Percentiles rank a stretch among this genome's conserved stretches.
These are phyloP conservation scores for Strigamia crassipes DNA, from an alignment of 2,888 invertebrate species.

Conservation along the genomic window DNA sequence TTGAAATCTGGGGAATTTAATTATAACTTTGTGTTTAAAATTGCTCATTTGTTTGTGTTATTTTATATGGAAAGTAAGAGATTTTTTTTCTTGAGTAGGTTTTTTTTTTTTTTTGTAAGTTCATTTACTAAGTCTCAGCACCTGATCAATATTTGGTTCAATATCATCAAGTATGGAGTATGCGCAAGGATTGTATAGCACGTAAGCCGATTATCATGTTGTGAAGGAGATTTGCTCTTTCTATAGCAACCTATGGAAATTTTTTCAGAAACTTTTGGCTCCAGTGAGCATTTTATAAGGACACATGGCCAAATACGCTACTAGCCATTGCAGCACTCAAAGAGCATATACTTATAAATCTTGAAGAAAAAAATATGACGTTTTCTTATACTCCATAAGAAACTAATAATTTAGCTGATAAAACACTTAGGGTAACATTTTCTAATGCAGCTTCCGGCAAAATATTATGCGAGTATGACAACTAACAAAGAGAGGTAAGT, in stretches of 20 bases:
- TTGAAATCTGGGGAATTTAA: too few relatives aligned
- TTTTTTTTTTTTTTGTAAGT: not conserved
- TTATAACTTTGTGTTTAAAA: too few relatives aligned
- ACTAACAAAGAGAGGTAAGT: too few relatives aligned
- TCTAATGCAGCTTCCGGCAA: too few relatives aligned
- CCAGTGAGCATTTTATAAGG: conserved; percentile 1
- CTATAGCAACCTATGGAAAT: conserved; percentile 40
- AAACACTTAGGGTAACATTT: too few relatives aligned
- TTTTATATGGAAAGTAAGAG: not conserved
- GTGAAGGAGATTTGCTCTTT: conserved; percentile 32
- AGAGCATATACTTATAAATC: not conserved
- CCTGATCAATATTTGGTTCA: conserved; percentile 27
- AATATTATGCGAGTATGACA: too few relatives aligned
- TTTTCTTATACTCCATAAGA: too few relatives aligned
- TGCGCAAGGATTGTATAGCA: conserved; percentile 13
- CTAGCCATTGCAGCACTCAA: not conserved
- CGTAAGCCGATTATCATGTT: conserved; percentile 17
- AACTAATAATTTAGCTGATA: too few relatives aligned
- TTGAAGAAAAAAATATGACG: not conserved
- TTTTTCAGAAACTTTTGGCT: conserved; percentile 30
- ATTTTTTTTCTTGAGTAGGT: not conserved
- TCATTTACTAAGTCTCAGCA: not conserved
- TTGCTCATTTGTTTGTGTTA: not conserved
- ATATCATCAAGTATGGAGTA: conserved; percentile 42
- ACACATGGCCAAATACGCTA: not conserved